These are phyloP conservation scores for Xestobium rufovillosum DNA, from an alignment of 2,888 invertebrate species.

Conservation along the genomic window DNA sequence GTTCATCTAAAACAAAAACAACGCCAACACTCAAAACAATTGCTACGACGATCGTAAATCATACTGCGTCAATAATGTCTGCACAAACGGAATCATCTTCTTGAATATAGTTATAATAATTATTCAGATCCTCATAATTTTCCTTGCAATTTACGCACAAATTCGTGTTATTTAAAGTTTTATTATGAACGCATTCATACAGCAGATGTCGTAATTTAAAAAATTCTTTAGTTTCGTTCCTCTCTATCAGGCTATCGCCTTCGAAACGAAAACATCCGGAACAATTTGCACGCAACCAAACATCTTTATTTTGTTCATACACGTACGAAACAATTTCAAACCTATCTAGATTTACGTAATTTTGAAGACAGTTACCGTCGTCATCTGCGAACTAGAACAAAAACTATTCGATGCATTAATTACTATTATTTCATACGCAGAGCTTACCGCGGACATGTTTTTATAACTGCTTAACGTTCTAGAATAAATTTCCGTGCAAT, in stretches of 20 bases:
- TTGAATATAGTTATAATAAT: neutral
- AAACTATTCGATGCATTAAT: neutral
- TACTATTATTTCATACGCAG: neutral
- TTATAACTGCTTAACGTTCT: conserved; percentile 47
- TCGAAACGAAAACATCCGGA: no score
- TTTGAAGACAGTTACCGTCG: conserved; percentile 50
- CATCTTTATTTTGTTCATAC: conserved; percentile 47
- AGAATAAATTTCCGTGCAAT: conserved; percentile 50
- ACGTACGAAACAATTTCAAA: conserved; percentile 53
- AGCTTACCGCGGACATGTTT: conserved; percentile 43
- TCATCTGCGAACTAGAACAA: conserved; percentile 37
- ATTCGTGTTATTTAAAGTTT: conserved; percentile 35
- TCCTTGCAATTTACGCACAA: no score
- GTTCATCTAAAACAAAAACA: conserved; percentile 51
- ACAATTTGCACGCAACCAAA: conserved; percentile 59
- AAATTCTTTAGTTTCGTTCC: conserved; percentile 47
- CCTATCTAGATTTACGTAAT: conserved; percentile 54
- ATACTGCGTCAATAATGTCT: no score
- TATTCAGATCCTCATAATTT: no score
- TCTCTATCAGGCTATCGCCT: no score
- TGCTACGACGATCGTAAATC: no score
- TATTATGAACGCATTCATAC: conserved; percentile 41
- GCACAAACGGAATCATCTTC: no score
- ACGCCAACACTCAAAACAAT: neutral
- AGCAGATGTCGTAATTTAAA: conserved; percentile 44